These are phyloP conservation scores for Gymnosoma rotundatum DNA, from an alignment of 2,888 invertebrate genomes.

Conservation along the genomic window DNA sequence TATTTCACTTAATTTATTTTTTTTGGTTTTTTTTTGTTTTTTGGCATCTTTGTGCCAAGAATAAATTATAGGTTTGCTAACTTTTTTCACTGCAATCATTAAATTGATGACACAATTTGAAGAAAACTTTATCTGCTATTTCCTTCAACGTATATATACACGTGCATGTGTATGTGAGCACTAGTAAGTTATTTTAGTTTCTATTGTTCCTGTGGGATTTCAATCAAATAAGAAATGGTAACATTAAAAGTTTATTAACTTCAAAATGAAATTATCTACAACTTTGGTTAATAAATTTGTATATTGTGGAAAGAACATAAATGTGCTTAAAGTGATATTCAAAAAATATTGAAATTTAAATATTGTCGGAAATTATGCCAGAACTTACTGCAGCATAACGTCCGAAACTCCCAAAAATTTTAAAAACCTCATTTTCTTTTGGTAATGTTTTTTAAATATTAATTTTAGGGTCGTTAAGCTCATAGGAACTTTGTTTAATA, in stretches of 20 bases:
- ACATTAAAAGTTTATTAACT: constrained; percentile 59
- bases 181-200: constrained; percentile 15
- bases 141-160: neutral
- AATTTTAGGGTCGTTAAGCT: too few relatives aligned
- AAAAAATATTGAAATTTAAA: too few relatives aligned
- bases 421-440: too few relatives aligned
- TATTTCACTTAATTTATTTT: neutral
- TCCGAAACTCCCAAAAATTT: too few relatives aligned
- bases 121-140: constrained; percentile 35
- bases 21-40: neutral
- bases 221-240: constrained; percentile 29
- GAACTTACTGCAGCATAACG: too few relatives aligned
- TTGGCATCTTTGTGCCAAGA: constrained; percentile 24
- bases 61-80: constrained; percentile 53
- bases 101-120: constrained; percentile 57
- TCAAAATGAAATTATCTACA: constrained; percentile 20
- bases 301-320: neutral
- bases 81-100: constrained; percentile 51
- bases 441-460: too few relatives aligned
- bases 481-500: too few relatives aligned
- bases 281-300: neutral
- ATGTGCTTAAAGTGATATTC: neutral
- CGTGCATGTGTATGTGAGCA: neutral
- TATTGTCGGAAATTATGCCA: too few relatives aligned
- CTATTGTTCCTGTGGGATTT: constrained; percentile 45